phyloP scores from a whole-genome alignment of 1,140 invertebrate species.

The Lordiphosa mommai region DNA sequence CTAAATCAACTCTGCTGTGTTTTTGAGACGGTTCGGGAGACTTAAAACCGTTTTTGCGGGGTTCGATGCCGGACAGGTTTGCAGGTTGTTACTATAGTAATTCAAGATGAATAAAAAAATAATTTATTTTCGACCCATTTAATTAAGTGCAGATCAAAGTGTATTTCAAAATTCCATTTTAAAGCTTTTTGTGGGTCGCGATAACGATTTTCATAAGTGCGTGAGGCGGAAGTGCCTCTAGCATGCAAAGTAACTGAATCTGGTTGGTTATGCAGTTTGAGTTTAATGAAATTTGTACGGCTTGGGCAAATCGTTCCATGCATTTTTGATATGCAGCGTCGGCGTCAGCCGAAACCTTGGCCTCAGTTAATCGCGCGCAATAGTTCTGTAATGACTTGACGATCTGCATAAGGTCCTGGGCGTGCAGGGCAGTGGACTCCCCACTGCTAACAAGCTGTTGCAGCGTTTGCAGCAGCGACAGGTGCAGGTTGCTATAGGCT shows the following conservation, averaged over 20 bases:
- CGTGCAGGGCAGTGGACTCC: constrained; percentile 82
- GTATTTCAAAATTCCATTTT: too few species aligned
- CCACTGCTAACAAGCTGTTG: constrained; percentile 80
- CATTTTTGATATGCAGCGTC: constrained; percentile 80
- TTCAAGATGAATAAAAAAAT: too few species aligned
- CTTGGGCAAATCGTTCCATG: constrained; percentile 88
- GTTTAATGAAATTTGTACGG: constrained; percentile 86
- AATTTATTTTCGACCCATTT: too few species aligned
- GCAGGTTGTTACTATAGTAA: too few species aligned
- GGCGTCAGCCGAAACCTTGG: constrained; percentile 36
- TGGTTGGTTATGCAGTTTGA: constrained; percentile 88
- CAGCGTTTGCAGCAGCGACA: constrained; percentile 84
- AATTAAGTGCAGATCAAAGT: constrained; percentile 5
- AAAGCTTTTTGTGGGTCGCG: constrained; percentile 73
- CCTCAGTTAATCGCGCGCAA: constrained; percentile 72
- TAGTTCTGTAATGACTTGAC: constrained; percentile 80
- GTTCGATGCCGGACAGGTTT: too few species aligned
- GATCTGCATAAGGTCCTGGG: constrained; percentile 82
- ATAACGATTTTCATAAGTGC: constrained; percentile 83
- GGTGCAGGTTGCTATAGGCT: constrained; percentile 83
- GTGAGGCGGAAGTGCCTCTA: constrained; percentile 83
- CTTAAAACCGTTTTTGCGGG: too few species aligned
- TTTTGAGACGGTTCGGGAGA: too few species aligned
- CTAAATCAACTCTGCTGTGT: too few species aligned
- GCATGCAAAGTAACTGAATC: constrained; percentile 81